phyloP scores from a whole-genome alignment of 2,113 vertebrate genomes.

The Sinocyclocheilus maitianheensis region DNA sequence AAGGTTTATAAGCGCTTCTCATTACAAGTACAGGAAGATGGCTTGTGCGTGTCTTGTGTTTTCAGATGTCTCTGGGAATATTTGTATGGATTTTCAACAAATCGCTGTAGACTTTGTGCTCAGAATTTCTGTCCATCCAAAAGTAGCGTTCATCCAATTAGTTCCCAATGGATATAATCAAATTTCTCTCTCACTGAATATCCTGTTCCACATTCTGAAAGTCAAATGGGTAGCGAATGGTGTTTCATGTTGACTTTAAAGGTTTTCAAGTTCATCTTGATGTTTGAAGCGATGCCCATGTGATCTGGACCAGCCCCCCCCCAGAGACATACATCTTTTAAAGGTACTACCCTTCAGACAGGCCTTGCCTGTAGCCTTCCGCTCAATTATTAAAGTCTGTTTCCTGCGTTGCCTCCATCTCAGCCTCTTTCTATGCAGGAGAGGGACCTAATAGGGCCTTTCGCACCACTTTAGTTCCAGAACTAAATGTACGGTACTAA shows the following conservation, averaged over 20 bases:
- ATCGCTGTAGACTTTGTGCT: not conserved
- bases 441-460: not conserved
- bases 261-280: not conserved
- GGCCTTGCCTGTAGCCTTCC: constrained; percentile 67
- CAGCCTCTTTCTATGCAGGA: constrained; percentile 59
- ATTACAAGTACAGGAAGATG: too few species aligned
- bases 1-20: too few species aligned
- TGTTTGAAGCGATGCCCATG: constrained; percentile 13
- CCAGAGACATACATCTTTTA: constrained; percentile 78
- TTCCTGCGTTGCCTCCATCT: constrained; percentile 66
- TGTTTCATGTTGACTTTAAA: not conserved
- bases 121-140: not conserved
- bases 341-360: constrained; percentile 67
- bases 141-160: not conserved
- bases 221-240: not conserved
- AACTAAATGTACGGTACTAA: too few species aligned
- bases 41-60: too few species aligned
- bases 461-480: too few species aligned
- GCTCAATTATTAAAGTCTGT: constrained; percentile 75
- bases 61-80: not conserved
- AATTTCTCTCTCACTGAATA: not conserved
- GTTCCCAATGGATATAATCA: not conserved
- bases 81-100: not conserved
- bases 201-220: not conserved
- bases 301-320: constrained; percentile 54